Conservation (phyloP, 2,888 invertebrate genomes). For the Lochmaea crataegi region DNA sequence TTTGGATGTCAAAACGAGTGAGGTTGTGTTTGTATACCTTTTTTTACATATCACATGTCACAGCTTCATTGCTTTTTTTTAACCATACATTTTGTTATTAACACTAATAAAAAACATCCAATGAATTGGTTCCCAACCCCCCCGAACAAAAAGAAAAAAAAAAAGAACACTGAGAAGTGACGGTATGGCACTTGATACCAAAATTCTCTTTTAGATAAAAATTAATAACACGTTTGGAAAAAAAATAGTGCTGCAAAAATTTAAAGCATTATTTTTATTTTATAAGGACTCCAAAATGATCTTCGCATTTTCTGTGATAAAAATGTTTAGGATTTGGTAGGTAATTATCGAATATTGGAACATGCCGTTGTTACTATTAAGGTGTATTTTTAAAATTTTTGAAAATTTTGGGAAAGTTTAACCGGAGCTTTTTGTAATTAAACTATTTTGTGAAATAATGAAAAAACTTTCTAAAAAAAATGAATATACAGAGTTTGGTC, state of each 20-base stretch:
- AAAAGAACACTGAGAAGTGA: conserved; percentile 46
- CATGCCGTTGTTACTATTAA: no score
- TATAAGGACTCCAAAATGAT: conserved; percentile 44
- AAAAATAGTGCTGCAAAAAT: conserved; percentile 37
- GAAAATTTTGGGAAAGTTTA: neutral
- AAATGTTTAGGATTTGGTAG: conserved; percentile 1
- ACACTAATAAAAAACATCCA: conserved; percentile 58
- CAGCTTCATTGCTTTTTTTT: conserved; percentile 61
- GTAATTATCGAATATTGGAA: neutral
- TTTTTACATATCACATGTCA: conserved; percentile 45
- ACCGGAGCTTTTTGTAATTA: neutral
- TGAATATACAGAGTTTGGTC: no score
- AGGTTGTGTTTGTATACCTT: conserved; percentile 34
- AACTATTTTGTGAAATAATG: neutral
- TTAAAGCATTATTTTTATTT: conserved; percentile 42
- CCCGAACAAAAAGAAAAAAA: neutral
- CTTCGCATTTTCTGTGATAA: conserved; percentile 37
- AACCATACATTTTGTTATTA: conserved; percentile 62
- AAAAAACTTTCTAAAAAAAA: no score
- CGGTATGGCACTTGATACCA: conserved; percentile 65
- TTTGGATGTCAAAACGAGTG: conserved; percentile 20
- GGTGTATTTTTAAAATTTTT: no score
- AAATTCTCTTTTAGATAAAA: conserved; percentile 52
- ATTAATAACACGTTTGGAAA: conserved; percentile 36
- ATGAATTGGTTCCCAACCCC: conserved; percentile 59